Evolutionary conservation across 2,888 invertebrate genomes (phyloP).

Genomic region (Ophonus ardosiacus): DNA sequence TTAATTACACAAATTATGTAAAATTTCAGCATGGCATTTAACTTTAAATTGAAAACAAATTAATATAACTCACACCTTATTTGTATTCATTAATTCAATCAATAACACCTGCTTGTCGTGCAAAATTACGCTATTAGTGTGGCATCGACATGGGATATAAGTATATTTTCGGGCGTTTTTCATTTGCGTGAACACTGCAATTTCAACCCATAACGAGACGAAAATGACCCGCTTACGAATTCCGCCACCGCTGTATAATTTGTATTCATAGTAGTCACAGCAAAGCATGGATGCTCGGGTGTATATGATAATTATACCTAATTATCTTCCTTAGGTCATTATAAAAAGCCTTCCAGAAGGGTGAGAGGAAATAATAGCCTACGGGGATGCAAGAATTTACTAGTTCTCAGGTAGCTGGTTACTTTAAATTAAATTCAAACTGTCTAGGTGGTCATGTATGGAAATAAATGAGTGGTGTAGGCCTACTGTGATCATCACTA

Average conservation of each 20-base stretch:
- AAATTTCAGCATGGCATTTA: no score
- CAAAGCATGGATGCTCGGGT: slow-evolving; percentile 32
- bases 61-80: slow-evolving; percentile 17
- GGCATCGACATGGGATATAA: slow-evolving; percentile 28
- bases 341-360: neutral
- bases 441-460: slow-evolving; percentile 33
- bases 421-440: slow-evolving; percentile 53
- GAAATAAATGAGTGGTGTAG: slow-evolving; percentile 20
- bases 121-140: slow-evolving; percentile 21
- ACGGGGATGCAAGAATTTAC: slow-evolving; percentile 29
- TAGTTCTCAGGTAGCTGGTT: slow-evolving; percentile 45
- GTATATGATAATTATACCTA: slow-evolving; percentile 52
- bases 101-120: slow-evolving; percentile 12
- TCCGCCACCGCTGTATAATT: slow-evolving; percentile 54
- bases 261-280: slow-evolving; percentile 48
- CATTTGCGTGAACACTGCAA: slow-evolving; percentile 32
- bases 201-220: slow-evolving; percentile 49
- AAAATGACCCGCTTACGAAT: slow-evolving; percentile 23
- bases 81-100: slow-evolving; percentile 48
- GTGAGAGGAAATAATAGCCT: slow-evolving; percentile 1
- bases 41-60: no score
- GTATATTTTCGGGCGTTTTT: slow-evolving; percentile 27
- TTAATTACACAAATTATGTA: no score
- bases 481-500: neutral
- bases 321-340: slow-evolving; percentile 42